Evolutionary conservation across 1,140 invertebrate genomes (phyloP).

Genomic region (Hydropsyche tenuis): DNA sequence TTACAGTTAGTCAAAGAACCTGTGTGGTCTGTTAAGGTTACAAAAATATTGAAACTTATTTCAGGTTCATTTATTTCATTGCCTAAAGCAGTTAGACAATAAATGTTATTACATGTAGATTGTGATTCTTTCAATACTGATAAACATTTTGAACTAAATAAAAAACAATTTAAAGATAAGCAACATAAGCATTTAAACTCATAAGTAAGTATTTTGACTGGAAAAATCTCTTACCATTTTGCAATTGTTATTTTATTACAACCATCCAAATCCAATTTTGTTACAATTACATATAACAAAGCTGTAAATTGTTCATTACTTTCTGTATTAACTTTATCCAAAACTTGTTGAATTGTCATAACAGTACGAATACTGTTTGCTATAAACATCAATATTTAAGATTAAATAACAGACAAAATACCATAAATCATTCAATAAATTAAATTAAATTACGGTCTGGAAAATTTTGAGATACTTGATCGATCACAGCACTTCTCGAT

Average conservation of each 20-base stretch:
- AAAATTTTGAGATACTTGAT: constrained; percentile 50
- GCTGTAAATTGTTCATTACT: constrained; percentile 58
- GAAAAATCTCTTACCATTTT: constrained; percentile 51
- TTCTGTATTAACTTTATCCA: constrained; percentile 55
- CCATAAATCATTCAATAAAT: background rate
- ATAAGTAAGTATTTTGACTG: too few relatives aligned
- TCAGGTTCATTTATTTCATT: constrained; percentile 13
- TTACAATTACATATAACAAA: constrained; percentile 59
- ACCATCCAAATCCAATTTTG: constrained; percentile 62
- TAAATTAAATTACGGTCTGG: constrained; percentile 51
- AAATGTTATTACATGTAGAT: constrained; percentile 32
- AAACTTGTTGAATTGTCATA: constrained; percentile 62
- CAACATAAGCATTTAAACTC: background rate
- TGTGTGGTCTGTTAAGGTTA: constrained; percentile 64
- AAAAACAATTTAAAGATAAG: background rate
- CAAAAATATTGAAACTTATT: constrained; percentile 60
- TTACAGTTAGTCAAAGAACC: constrained; percentile 60
- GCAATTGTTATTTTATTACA: constrained; percentile 50
- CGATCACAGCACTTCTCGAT: constrained; percentile 43
- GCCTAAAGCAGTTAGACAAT: constrained; percentile 36
- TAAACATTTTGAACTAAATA: constrained; percentile 37
- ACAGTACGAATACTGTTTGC: constrained; percentile 56
- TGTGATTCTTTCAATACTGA: constrained; percentile 32
- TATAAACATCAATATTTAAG: constrained; percentile 45
- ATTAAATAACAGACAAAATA: constrained; percentile 4